Evolutionary conservation across 2,888 invertebrate genomes (phyloP).

Genomic region (Steromphala cineraria): DNA sequence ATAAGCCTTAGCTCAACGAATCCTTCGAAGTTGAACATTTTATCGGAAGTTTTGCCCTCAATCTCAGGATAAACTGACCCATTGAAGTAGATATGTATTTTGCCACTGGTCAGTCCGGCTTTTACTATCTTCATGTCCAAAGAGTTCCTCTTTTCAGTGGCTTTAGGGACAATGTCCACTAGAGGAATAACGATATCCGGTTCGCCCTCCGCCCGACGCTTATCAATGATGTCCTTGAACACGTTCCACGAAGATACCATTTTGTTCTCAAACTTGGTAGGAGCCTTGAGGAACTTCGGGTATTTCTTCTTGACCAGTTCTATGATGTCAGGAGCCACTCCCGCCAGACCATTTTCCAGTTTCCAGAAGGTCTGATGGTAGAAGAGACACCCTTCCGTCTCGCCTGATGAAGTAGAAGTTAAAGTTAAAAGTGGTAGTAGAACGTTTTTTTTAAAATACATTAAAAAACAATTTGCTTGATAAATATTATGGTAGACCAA

Average conservation of each 20-base stretch:
- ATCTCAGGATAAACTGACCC: constrained; percentile 43
- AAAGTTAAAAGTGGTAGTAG: too few species aligned
- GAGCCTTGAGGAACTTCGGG: constrained; percentile 40
- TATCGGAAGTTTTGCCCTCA: constrained; percentile 30
- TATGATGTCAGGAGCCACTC: constrained; percentile 43
- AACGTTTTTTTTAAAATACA: too few species aligned
- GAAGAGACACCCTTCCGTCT: constrained; percentile 36
- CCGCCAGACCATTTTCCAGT: constrained; percentile 33
- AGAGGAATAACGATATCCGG: constrained; percentile 45
- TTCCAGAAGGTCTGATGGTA: constrained; percentile 44
- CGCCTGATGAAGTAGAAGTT: too few species aligned
- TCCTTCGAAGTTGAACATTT: constrained; percentile 39
- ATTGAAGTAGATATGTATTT: constrained; percentile 26
- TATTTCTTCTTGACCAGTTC: constrained; percentile 35
- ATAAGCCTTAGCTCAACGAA: neutral
- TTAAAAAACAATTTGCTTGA: too few species aligned
- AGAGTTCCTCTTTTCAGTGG: neutral
- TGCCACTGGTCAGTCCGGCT: constrained; percentile 15
- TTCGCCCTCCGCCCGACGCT: constrained; percentile 34
- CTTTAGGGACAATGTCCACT: constrained; percentile 29
- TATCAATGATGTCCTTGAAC: constrained; percentile 45
- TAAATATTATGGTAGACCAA: too few species aligned
- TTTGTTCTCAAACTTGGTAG: constrained; percentile 36
- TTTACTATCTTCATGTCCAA: constrained; percentile 35
- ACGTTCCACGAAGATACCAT: constrained; percentile 49